Base-by-base conservation (phyloP, 2,797 vertebrate species). In the Urosaurus nigricauda region DNA sequence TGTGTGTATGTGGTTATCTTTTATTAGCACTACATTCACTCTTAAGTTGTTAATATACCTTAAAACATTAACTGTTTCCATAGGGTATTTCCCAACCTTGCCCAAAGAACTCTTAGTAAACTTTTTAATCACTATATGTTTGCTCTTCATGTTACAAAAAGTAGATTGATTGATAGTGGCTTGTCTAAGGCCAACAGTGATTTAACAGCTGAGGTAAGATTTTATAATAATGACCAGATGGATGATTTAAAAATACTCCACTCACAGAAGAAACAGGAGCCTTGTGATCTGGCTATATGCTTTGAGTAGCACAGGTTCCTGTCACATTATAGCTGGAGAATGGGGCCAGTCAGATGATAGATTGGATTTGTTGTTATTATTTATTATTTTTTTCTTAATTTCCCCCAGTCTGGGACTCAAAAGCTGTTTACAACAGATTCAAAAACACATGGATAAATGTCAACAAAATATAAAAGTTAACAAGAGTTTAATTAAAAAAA, bases 161-260 rank as follows among this genome's bases (percentile, higher is more conserved):
- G 43, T 71, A 70, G 43, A 32, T 32, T 65, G 60, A 65, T 13
- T 32, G 77, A 79, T 19, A 65, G 51, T 9, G 51, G 16, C 24
- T 56, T 79, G 29, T 53, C 47, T 79, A 79, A 79, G 32, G 51
- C 51, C 51, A 79, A 56, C 5, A 79, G 32, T 19, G 29, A 37
- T 24, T 80, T 80, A n/a, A 60, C 58, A 56, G 17, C 40, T 47
- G 63, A 83, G 81, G 81, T 68, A 32, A 83, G 63, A 83, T 68
- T 68, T 68, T 68, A 32, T 83, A 65, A 68, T 84, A 35, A 71
- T n/a, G 43, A 84, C 65, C 65, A 84, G 65, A 84, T 51, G 35
- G 63, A 84, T 71, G 29, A 68, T 81, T 83, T 71, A 71, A 71
- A 84, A 84, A 71, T 53, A 71, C 32, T 51, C 60, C 58, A 65